phyloP scores from a whole-genome alignment of 2,113 vertebrate genomes.

The Sander vitreus region DNA sequence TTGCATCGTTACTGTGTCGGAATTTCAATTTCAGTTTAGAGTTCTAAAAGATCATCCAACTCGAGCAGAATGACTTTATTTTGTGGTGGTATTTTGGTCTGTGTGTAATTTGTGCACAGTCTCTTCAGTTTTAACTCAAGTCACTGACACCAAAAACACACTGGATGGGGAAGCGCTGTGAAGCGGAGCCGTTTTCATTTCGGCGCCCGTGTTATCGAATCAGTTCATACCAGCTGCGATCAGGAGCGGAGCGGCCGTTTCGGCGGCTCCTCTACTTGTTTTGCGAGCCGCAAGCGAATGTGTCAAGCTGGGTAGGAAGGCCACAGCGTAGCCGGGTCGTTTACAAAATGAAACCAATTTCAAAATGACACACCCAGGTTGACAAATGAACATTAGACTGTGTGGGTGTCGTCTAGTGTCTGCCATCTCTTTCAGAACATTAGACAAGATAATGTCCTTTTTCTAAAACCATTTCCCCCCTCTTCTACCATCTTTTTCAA shows the following conservation, averaged over 20 bases:
- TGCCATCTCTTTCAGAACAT: neutral
- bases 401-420: neutral
- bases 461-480: neutral
- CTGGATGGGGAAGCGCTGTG: too few relatives aligned
- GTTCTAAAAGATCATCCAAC: neutral
- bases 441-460: neutral
- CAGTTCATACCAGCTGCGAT: too few relatives aligned
- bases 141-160: too few relatives aligned
- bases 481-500: slow-evolving; percentile 59
- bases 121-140: slow-evolving; percentile 7
- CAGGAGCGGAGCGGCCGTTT: too few relatives aligned
- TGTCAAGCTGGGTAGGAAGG: too few relatives aligned
- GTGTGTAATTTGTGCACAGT: neutral
- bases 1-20: neutral
- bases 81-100: neutral
- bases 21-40: neutral
- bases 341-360: too few relatives aligned
- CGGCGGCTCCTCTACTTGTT: too few relatives aligned
- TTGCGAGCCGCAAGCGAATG: too few relatives aligned
- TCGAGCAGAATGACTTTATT: neutral
- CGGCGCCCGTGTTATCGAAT: too few relatives aligned
- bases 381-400: neutral
- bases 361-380: too few relatives aligned
- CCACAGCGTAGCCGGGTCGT: too few relatives aligned
- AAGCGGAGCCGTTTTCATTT: too few relatives aligned